Percentiles rank a stretch among this genome's conserved stretches.
Evolutionary conservation across 2,113 vertebrate species (phyloP).

Genomic region (Cathartes aura): DNA sequence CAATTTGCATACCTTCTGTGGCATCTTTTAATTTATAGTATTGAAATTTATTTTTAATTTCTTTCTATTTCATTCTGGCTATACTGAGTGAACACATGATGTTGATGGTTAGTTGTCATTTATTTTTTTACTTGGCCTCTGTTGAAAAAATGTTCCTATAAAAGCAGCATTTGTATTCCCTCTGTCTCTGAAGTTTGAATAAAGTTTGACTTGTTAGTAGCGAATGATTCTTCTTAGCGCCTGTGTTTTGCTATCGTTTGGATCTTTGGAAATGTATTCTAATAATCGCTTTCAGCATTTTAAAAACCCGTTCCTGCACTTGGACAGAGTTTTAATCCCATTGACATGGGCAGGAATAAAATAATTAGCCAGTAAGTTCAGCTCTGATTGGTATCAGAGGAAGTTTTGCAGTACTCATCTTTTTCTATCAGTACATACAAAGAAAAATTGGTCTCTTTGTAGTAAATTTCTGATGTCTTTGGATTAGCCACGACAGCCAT

Average conservation of each 20-base stretch:
- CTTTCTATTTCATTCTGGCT: slow-evolving; percentile 78
- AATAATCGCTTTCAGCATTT: not conserved
- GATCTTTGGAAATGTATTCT: not conserved
- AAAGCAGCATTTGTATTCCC: not conserved
- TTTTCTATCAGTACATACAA: not conserved
- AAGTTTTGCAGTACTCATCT: not conserved
- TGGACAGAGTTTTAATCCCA: not conserved
- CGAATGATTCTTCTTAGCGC: not conserved
- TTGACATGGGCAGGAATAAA: not conserved
- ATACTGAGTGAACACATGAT: slow-evolving; percentile 46
- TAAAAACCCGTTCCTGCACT: fast-evolving
- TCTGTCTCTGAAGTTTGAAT: not conserved
- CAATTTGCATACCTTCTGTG: slow-evolving; percentile 70
- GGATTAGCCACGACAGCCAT: not conserved
- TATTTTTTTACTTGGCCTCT: not conserved
- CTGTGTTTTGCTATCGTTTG: not conserved
- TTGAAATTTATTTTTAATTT: slow-evolving; percentile 51
- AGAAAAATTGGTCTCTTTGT: not conserved
- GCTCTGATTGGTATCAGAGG: not conserved
- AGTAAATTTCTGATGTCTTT: not conserved
- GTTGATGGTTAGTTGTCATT: slow-evolving; percentile 1
- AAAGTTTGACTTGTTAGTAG: not conserved
- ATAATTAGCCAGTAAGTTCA: not conserved
- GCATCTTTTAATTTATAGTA: slow-evolving; percentile 66
- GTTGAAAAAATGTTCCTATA: not conserved